Percentiles rank a stretch among this genome's conserved stretches.
Conservation (phyloP, 2,113 vertebrate genomes). For the Motacilla tschutschensis region DNA sequence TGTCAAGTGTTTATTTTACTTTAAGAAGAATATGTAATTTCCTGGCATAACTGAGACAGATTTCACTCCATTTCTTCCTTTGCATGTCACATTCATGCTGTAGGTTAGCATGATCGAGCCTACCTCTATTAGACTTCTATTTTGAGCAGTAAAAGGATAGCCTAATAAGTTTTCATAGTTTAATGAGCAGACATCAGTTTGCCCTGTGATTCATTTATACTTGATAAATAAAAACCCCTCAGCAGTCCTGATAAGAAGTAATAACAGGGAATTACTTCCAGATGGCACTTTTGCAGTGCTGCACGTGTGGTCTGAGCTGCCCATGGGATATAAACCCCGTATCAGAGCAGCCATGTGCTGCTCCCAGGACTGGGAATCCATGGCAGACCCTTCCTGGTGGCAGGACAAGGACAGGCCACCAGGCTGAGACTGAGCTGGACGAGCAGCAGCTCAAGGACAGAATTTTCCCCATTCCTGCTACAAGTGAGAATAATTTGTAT, state of each 20-base stretch:
- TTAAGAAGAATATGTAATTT: conserved; percentile 80
- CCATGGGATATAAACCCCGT: neutral
- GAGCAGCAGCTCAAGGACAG: neutral
- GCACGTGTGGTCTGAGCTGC: conserved; percentile 57
- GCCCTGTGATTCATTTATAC: conserved; percentile 70
- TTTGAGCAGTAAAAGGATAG: conserved; percentile 58
- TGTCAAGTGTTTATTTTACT: conserved; percentile 82
- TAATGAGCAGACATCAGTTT: conserved; percentile 71
- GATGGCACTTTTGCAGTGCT: conserved; percentile 64
- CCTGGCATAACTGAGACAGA: conserved; percentile 67
- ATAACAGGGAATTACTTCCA: conserved; percentile 74
- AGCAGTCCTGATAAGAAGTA: conserved; percentile 68
- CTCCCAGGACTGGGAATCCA: neutral
- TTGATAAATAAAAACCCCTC: conserved; percentile 67
- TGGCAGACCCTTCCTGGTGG: neutral
- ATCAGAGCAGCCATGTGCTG: neutral
- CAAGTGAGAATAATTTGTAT: neutral
- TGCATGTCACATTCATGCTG: conserved; percentile 49
- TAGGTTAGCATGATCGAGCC: conserved; percentile 65
- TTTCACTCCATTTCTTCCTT: conserved; percentile 56
- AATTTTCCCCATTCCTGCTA: neutral
- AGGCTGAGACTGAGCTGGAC: neutral
- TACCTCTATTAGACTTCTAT: conserved; percentile 71
- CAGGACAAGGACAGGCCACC: neutral
- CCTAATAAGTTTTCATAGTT: conserved; percentile 68